phyloP scores from a whole-genome alignment of 1,140 invertebrate genomes.

The Leptinotarsa lineolata region DNA sequence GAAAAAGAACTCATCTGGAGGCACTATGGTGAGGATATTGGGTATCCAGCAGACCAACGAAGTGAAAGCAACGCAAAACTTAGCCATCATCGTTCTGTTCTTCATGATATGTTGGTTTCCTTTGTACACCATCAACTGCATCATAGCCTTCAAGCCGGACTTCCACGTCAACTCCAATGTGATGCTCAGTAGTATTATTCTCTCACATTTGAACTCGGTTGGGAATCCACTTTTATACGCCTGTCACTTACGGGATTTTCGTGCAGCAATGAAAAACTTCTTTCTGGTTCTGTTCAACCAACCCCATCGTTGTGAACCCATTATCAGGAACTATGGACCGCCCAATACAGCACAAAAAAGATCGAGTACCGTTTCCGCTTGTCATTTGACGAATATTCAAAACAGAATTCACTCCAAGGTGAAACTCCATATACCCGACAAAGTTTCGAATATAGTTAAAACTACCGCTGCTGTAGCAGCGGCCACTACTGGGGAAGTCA shows the following conservation, averaged over 20 bases:
- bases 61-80: constrained; percentile 87
- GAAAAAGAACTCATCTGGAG: constrained; percentile 48
- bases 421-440: constrained; percentile 6
- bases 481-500: constrained; percentile 52
- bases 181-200: constrained; percentile 82
- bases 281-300: constrained; percentile 63
- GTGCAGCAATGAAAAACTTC: constrained; percentile 71
- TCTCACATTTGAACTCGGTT: constrained; percentile 87
- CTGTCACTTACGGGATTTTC: constrained; percentile 86
- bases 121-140: constrained; percentile 87
- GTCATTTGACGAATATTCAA: background rate
- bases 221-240: constrained; percentile 88
- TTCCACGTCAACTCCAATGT: constrained; percentile 70
- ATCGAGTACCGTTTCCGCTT: background rate
- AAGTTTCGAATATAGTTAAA: constrained; percentile 44
- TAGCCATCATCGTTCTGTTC: constrained; percentile 87
- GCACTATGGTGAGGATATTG: constrained; percentile 76
- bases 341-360: background rate
- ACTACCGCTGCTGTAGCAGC: constrained; percentile 55
- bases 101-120: constrained; percentile 94
- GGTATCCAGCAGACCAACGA: constrained; percentile 82
- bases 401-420: constrained; percentile 4
- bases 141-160: constrained; percentile 76
- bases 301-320: constrained; percentile 24
- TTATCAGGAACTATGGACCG: constrained; percentile 4